Conservation (phyloP, 2,113 vertebrate species). For the Cynocephalus volans region DNA sequence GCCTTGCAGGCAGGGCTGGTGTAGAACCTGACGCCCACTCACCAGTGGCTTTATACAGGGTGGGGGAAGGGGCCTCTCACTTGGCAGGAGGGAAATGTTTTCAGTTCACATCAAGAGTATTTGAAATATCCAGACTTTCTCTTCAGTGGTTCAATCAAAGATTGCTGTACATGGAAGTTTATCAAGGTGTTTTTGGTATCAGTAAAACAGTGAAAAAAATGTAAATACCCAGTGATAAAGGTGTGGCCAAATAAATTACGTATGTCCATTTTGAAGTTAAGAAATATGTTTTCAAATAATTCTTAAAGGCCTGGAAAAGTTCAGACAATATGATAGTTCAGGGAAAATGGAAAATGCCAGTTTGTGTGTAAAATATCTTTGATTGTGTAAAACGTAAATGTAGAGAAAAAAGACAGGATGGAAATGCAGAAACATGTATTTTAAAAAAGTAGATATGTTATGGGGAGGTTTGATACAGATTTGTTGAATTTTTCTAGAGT, state of each 20-base stretch:
- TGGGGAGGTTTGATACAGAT: neutral
- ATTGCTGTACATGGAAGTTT: neutral
- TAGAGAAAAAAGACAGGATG: neutral
- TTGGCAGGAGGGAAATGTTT: neutral
- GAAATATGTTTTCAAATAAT: neutral
- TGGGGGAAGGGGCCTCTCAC: no score
- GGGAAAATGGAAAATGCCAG: neutral
- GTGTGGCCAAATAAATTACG: neutral
- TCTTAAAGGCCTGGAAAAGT: neutral
- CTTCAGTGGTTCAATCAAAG: neutral
- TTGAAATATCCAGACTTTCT: neutral
- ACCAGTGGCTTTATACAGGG: neutral
- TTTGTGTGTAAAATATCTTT: neutral
- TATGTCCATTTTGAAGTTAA: neutral
- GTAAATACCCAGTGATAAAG: neutral
- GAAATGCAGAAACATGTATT: neutral
- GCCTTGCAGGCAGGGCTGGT: neutral
- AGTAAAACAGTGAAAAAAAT: neutral
- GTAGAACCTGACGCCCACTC: accelerated
- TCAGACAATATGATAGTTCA: neutral
- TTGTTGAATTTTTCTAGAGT: neutral
- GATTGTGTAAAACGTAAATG: neutral
- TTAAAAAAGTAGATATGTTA: neutral
- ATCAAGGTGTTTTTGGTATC: neutral
- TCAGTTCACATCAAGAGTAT: neutral